These are phyloP conservation scores for Emydura subglobosa DNA, from an alignment of 2,113 vertebrate genomes.

Conservation along the genomic window DNA sequence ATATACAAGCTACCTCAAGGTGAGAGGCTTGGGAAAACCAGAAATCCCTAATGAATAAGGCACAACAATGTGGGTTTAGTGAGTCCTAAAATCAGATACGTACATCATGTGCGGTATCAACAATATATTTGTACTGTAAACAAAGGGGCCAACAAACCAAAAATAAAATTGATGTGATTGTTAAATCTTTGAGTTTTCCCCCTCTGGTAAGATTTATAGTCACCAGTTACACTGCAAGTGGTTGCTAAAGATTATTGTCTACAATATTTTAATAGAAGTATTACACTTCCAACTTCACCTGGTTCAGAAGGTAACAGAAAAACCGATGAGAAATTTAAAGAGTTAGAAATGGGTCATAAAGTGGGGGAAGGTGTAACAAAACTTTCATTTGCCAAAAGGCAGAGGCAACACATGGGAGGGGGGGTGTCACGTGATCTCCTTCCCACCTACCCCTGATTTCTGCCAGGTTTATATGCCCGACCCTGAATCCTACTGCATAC, in stretches of 20 bases:
- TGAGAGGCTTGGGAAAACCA: background rate
- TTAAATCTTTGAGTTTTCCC: background rate
- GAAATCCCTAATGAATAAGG: background rate
- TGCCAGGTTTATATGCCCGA: background rate
- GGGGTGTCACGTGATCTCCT: background rate
- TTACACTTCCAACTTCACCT: background rate
- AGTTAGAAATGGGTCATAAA: background rate
- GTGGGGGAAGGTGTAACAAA: background rate
- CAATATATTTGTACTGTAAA: background rate
- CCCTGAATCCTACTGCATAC: background rate
- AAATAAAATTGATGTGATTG: background rate
- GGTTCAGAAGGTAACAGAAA: background rate
- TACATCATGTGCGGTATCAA: background rate
- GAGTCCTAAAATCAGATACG: background rate
- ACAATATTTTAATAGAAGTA: background rate
- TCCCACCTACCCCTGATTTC: background rate
- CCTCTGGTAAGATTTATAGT: background rate
- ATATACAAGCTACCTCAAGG: background rate
- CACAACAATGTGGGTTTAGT: background rate
- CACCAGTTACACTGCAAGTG: background rate
- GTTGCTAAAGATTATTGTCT: background rate
- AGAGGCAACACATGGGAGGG: background rate
- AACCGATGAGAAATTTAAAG: background rate
- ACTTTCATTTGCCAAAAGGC: background rate
- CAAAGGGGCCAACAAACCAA: background rate